A percentile compares a stretch with the other conserved stretches of the same genome.
phyloP scores from a whole-genome alignment of 2,113 vertebrate genomes.

The Amia ocellicauda region DNA sequence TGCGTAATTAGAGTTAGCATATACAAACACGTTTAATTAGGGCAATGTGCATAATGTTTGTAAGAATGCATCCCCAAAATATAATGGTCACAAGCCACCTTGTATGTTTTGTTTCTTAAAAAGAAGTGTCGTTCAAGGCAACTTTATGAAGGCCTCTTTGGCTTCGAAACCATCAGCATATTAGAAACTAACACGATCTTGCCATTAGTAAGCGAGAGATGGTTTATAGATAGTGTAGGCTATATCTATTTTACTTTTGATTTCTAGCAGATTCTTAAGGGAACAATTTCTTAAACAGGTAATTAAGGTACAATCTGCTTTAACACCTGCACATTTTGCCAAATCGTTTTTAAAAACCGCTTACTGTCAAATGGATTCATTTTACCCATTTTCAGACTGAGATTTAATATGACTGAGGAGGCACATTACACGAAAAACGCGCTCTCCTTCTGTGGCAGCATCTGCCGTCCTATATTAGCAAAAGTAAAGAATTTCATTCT shows the following conservation, averaged over 20 bases:
- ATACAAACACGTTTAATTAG: no score
- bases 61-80: no score
- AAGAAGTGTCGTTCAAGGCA: no score
- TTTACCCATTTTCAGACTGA: slow-evolving; percentile 30
- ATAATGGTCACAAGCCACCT: no score
- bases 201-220: no score
- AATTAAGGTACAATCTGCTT: slow-evolving; percentile 50
- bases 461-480: slow-evolving; percentile 60
- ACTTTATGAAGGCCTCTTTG: no score
- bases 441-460: slow-evolving; percentile 56
- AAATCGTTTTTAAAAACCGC: background rate
- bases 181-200: no score
- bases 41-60: no score
- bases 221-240: no score
- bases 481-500: slow-evolving; percentile 63
- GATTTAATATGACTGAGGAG: slow-evolving; percentile 52
- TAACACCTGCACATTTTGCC: slow-evolving; percentile 43
- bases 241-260: background rate
- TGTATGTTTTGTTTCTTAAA: no score
- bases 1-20: no score
- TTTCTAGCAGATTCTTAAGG: slow-evolving; percentile 18
- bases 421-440: slow-evolving; percentile 54
- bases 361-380: background rate
- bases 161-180: no score
- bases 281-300: slow-evolving; percentile 39